phyloP scores from a whole-genome alignment of 2,113 vertebrate genomes.

The Chloroceryle aenea region DNA sequence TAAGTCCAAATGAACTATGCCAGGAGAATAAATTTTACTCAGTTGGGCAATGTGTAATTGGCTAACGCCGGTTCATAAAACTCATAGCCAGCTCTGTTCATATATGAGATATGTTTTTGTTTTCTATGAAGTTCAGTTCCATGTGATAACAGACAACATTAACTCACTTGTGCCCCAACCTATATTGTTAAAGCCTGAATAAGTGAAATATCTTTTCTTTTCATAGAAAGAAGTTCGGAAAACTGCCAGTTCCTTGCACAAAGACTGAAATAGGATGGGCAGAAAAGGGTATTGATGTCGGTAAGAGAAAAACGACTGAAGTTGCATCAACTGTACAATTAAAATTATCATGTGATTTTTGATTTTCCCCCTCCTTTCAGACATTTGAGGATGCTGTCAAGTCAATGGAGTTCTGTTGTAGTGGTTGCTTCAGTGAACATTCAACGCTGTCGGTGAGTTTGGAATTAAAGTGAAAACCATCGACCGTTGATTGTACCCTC shows the following conservation, averaged over 20 bases:
- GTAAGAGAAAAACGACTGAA: slow-evolving; percentile 44
- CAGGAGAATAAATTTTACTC: not conserved
- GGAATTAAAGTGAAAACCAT: slow-evolving; percentile 95
- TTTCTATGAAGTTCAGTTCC: not conserved
- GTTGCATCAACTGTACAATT: not conserved
- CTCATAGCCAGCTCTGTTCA: not conserved
- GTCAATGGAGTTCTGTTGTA: slow-evolving; percentile 55
- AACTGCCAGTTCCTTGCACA: not conserved
- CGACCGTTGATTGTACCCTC: slow-evolving; percentile 99
- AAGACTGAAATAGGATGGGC: not conserved
- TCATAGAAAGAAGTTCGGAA: not conserved
- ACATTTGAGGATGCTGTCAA: slow-evolving; percentile 38
- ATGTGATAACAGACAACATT: not conserved
- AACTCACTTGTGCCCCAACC: not conserved
- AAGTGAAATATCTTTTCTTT: slow-evolving; percentile 24
- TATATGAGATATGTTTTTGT: not conserved
- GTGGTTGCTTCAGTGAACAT: slow-evolving; percentile 91
- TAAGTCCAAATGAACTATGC: not conserved
- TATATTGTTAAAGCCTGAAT: not conserved
- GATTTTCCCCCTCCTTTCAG: not conserved
- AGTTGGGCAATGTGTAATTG: not conserved
- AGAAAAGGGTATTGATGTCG: not conserved
- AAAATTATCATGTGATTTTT: not conserved
- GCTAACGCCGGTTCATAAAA: not conserved
- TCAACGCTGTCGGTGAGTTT: slow-evolving; percentile 99